Base-by-base conservation (phyloP, 2,888 invertebrate species). In the Cheilosia scutellata region DNA sequence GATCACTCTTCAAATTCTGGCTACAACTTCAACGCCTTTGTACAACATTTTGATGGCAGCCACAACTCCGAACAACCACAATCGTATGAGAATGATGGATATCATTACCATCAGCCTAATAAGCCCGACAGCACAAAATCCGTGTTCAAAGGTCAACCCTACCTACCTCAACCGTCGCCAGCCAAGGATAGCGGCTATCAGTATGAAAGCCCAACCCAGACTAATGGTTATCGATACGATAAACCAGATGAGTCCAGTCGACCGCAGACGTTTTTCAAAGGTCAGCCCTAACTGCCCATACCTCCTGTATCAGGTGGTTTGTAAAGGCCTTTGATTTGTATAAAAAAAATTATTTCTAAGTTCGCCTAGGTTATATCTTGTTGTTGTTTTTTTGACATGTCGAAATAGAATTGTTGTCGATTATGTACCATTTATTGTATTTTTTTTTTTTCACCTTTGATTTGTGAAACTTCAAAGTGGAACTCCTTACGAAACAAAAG, bases 281-380 rank as follows among this genome's bases (percentile, higher is more conserved):
- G 78, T 29, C n/a, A 65, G 0, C 31, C 63, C 4, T 78, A 78
- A 27, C 51, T 72, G 9, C 82, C 72, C 9, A 13, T 25, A 25
- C 53, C 76, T 11, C 42, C 74, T 63, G 66, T 42, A 75, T 75
- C 75, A 76, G 71, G 53, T 40, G 33, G 65, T 11, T 77, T 37
- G 70, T 82, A 53, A 25, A 44, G 42, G 2, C 42, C 27, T 11
- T 57, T 57, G 20, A 33, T 68, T 75, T 29, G 16, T 31, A 0
- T 20, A 7, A 13, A 13, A 42, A 44, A 25, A 7, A 20, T 33
- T 6, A n/a, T 31, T 4, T 16, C 3, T 55, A 29, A 55, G 55
- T 42, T 4, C n/a, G 2, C n/a, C 5, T 33, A 33, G 6, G 31
- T 7, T 33, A 11, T 1, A 11, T 37, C 13, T 27, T 55, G 11